Percentiles rank a stretch among this genome's conserved stretches.
Evolutionary conservation across 2,888 invertebrate species (phyloP).

Genomic region (Hololepta plana): DNA sequence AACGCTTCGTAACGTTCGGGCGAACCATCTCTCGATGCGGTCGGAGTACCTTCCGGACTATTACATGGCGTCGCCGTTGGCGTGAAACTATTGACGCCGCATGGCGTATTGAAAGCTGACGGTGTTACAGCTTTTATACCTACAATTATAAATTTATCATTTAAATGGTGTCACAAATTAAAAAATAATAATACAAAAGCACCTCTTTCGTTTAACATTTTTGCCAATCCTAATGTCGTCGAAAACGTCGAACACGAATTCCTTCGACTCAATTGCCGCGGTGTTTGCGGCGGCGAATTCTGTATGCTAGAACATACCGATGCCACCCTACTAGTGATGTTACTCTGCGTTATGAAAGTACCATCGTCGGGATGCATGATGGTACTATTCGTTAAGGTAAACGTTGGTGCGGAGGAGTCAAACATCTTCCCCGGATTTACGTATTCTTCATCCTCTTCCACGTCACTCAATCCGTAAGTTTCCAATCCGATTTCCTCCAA

Average conservation of each 20-base stretch:
- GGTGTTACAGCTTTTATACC: constrained; percentile 56
- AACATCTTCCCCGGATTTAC: constrained; percentile 52
- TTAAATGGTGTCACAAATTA: no score
- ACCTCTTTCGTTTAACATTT: constrained; percentile 59
- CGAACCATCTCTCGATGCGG: constrained; percentile 34
- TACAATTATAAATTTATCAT: constrained; percentile 11
- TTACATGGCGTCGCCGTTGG: constrained; percentile 81
- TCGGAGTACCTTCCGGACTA: constrained; percentile 50
- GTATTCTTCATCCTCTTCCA: constrained; percentile 60
- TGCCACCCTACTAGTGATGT: constrained; percentile 40
- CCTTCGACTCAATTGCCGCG: constrained; percentile 40
- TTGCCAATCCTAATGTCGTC: constrained; percentile 52
- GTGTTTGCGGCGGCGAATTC: constrained; percentile 32
- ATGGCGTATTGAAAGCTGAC: constrained; percentile 44
- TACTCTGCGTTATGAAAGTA: constrained; percentile 37
- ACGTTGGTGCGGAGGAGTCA: constrained; percentile 60
- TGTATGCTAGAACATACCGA: constrained; percentile 40
- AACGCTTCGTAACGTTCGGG: constrained; percentile 31
- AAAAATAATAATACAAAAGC: no score
- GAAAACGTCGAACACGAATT: constrained; percentile 67
- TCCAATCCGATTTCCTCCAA: constrained; percentile 59
- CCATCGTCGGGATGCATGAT: constrained; percentile 83
- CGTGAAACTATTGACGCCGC: constrained; percentile 44
- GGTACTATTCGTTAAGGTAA: constrained; percentile 76
- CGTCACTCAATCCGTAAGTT: constrained; percentile 42